Conservation (phyloP, 2,797 vertebrate genomes). For the Linurgus olivaceus region DNA sequence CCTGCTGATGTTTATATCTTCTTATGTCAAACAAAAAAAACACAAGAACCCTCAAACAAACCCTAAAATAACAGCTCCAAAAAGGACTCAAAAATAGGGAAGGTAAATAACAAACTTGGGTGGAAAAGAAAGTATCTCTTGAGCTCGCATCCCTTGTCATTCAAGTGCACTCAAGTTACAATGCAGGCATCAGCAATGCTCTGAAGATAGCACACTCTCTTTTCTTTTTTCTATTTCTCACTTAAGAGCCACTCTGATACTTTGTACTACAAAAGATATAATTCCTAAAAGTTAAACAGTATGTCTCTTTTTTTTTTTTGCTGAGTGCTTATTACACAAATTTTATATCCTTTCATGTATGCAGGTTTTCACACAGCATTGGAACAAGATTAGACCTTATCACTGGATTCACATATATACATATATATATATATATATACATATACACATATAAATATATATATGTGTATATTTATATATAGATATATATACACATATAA, state of each 20-base stretch:
- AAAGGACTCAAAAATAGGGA: neutral
- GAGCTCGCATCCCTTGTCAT: neutral
- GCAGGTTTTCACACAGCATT: neutral
- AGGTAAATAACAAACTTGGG: neutral
- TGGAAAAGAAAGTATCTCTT: neutral
- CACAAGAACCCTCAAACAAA: neutral
- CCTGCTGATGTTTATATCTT: neutral
- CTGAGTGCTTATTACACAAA: neutral
- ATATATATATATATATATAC: neutral
- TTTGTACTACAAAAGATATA: neutral
- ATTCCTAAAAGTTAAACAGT: neutral
- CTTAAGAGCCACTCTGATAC: neutral
- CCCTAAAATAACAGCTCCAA: neutral
- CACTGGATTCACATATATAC: neutral
- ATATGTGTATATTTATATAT: too few relatives aligned
- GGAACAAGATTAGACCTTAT: neutral
- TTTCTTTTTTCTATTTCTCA: neutral
- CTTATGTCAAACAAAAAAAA: neutral
- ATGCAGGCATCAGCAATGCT: neutral
- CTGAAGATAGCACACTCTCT: accelerated
- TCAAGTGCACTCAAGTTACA: neutral
- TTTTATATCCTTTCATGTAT: neutral
- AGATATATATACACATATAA: neutral
- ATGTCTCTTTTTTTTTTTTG: neutral
- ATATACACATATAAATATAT: neutral